A percentile compares a stretch with the other conserved stretches of the same genome.
Evolutionary conservation across 2,888 invertebrate species (phyloP).

Genomic region (Oscheius onirici): DNA sequence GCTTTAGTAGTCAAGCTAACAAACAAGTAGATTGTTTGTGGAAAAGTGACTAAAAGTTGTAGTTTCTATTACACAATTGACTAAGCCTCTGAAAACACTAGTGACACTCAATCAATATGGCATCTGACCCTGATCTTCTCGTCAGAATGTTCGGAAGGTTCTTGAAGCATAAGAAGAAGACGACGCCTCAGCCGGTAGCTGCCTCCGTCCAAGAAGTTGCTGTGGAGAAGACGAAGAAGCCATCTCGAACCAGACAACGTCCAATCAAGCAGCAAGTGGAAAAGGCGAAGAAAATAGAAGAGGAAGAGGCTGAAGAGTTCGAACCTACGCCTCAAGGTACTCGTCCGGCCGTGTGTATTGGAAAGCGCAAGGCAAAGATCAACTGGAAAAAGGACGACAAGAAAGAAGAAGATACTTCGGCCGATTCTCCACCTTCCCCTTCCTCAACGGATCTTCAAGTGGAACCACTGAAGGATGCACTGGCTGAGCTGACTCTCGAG

Average conservation of each 20-base stretch:
- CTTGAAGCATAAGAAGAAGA: no score
- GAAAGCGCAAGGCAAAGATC: slow-evolving; percentile 6
- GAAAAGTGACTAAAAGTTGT: no score
- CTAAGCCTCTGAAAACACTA: no score
- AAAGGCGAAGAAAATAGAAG: slow-evolving; percentile 30
- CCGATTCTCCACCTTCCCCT: slow-evolving; percentile 5
- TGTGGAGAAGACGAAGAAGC: no score
- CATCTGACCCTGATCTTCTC: no score
- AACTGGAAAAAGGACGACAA: slow-evolving; percentile 22
- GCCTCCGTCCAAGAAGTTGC: no score
- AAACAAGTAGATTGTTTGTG: no score
- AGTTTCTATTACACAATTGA: no score
- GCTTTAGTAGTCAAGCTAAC: no score
- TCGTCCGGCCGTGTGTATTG: slow-evolving; percentile 18
- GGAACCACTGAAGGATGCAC: slow-evolving; percentile 21
- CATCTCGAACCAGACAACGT: neutral
- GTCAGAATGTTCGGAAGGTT: no score
- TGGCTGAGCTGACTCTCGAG: slow-evolving; percentile 14
- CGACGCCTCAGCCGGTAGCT: no score
- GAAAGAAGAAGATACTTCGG: neutral
- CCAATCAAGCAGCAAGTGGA: slow-evolving; percentile 11
- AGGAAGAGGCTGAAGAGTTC: slow-evolving; percentile 34
- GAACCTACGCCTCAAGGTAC: slow-evolving; percentile 13
- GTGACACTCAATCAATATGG: no score
- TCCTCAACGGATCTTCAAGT: neutral